Percentiles rank a stretch among this genome's conserved stretches.
Evolutionary conservation across 2,113 vertebrate genomes (phyloP).

Genomic region (Oriolus oriolus): DNA sequence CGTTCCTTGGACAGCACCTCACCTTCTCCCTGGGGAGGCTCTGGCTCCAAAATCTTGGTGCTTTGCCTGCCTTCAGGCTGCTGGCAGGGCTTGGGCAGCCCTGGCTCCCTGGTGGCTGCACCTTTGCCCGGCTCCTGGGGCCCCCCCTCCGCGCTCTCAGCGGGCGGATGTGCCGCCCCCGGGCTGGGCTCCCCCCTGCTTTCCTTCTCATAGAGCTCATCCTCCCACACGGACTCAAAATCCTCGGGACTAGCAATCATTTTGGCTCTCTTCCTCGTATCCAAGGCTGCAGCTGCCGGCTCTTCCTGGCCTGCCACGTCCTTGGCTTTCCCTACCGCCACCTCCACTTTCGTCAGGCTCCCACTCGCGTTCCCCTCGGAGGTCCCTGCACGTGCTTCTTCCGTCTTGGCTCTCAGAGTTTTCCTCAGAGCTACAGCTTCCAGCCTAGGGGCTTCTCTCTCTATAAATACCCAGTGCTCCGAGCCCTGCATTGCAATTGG

Average conservation of each 20-base stretch:
- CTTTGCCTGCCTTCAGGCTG: conserved; percentile 11
- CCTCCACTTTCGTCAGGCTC: conserved; percentile 51
- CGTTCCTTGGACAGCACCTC: neutral
- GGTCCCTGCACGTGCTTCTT: conserved; percentile 49
- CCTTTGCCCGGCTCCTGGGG: neutral
- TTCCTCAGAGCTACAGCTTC: conserved; percentile 76
- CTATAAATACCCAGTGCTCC: conserved; percentile 99
- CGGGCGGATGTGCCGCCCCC: neutral
- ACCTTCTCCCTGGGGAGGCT: neutral
- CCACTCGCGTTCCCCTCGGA: conserved; percentile 30
- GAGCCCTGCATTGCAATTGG: conserved; percentile 96
- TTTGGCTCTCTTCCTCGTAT: conserved; percentile 36
- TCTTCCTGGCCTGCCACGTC: conserved; percentile 65
- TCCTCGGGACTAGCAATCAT: conserved; percentile 75
- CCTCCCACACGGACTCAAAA: conserved; percentile 70
- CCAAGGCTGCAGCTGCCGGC: conserved; percentile 16
- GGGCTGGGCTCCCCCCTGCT: neutral
- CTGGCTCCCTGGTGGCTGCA: neutral
- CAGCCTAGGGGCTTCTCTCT: conserved; percentile 87
- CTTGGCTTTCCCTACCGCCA: conserved; percentile 63
- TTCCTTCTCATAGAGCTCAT: conserved; percentile 42
- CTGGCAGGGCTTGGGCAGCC: neutral
- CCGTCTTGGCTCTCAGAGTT: conserved; percentile 64
- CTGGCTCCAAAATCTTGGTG: neutral
- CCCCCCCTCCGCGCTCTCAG: neutral